phyloP scores from a whole-genome alignment of 2,113 vertebrate genomes.

The Anoplopoma fimbria region DNA sequence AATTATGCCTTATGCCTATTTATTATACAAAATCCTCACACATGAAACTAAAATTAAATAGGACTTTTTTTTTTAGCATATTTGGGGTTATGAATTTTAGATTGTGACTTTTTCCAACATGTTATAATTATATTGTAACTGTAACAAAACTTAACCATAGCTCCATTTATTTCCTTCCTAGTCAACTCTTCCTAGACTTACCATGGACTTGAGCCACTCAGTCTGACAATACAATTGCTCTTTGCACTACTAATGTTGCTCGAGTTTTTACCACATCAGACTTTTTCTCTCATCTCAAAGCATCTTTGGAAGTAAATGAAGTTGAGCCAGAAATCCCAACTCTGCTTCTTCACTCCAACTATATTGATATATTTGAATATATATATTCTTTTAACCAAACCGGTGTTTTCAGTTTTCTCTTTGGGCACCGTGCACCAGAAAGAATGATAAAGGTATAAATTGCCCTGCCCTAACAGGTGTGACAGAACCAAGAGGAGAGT shows the following conservation, averaged over 20 bases:
- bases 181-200: too few relatives aligned
- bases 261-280: background rate
- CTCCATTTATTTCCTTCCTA: background rate
- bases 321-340: background rate
- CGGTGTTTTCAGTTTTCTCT: background rate
- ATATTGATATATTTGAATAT: too few relatives aligned
- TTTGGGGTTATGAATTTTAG: too few relatives aligned
- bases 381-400: background rate
- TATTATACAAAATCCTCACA: too few relatives aligned
- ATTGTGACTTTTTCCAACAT: background rate
- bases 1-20: too few relatives aligned
- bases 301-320: background rate
- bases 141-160: background rate
- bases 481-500: background rate
- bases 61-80: background rate
- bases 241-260: background rate
- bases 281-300: background rate
- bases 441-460: background rate
- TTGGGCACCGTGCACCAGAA: background rate
- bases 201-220: background rate
- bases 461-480: background rate
- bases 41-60: too few relatives aligned
- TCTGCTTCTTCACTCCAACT: background rate
- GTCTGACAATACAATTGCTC: background rate
- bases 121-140: background rate